phyloP scores from a whole-genome alignment of 92 coral and sea anemone species.

The Heliopora coerulea region DNA sequence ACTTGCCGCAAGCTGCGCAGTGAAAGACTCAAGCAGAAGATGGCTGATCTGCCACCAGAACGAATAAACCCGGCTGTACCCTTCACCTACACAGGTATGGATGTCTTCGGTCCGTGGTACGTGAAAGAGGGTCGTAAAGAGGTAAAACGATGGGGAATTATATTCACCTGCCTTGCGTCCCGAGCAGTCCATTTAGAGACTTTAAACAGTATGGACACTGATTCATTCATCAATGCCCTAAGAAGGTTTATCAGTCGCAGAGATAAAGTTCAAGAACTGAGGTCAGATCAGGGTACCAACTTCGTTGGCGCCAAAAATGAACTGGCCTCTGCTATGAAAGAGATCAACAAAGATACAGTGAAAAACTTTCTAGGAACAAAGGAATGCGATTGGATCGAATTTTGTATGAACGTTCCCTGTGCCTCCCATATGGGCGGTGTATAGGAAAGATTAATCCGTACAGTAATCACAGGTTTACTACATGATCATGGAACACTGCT shows the following conservation, averaged over 20 bases:
- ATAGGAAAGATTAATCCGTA: conserved; percentile 23
- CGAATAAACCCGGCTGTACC: conserved; percentile 1
- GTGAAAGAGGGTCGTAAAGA: conserved; percentile 34
- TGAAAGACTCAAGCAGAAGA: background rate
- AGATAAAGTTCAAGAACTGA: conserved; percentile 19
- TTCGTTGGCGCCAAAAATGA: conserved; percentile 24
- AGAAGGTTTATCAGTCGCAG: conserved; percentile 25
- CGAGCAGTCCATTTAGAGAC: conserved; percentile 29
- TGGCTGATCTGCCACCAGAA: conserved; percentile 4
- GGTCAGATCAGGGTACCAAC: conserved; percentile 31
- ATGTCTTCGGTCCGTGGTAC: conserved; percentile 45
- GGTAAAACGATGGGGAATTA: conserved; percentile 30
- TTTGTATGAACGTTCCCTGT: conserved; percentile 26
- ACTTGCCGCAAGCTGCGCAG: background rate
- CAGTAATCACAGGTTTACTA: conserved; percentile 29
- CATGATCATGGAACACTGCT: background rate
- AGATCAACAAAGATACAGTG: conserved; percentile 15
- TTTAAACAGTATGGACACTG: conserved; percentile 15
- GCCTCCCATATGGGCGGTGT: conserved; percentile 37
- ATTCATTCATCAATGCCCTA: conserved; percentile 34
- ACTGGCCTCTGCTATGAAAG: conserved; percentile 16
- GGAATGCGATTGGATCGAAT: conserved; percentile 38
- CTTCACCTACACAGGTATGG: conserved; percentile 15
- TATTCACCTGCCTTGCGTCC: conserved; percentile 35
- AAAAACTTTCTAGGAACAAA: background rate